These are phyloP conservation scores for Cataglyphis altisquamis DNA, from an alignment of 2,888 invertebrate species.

Conservation along the genomic window DNA sequence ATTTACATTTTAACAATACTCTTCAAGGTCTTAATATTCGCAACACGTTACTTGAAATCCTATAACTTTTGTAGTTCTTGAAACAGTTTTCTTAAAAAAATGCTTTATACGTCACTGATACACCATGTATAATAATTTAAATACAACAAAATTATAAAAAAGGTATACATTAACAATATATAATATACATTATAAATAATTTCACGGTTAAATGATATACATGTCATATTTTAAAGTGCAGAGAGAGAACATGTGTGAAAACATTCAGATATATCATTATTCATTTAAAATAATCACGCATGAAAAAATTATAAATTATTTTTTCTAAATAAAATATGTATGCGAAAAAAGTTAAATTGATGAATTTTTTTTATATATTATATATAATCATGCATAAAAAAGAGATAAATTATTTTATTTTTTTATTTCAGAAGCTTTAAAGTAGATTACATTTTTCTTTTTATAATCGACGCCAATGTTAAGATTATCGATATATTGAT, in stretches of 20 bases:
- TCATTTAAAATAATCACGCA: background rate
- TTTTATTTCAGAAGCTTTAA: background rate
- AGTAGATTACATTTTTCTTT: background rate
- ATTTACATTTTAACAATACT: too few relatives aligned
- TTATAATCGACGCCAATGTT: background rate
- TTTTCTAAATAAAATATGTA: too few relatives aligned
- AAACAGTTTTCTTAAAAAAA: too few relatives aligned
- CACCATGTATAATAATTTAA: too few relatives aligned
- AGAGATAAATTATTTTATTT: constrained; percentile 1
- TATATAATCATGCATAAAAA: background rate
- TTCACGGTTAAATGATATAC: too few relatives aligned
- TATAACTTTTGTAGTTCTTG: too few relatives aligned
- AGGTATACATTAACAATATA: background rate
- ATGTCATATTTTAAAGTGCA: background rate
- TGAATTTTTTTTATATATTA: too few relatives aligned
- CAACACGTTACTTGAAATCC: too few relatives aligned
- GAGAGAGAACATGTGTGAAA: background rate
- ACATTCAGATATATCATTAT: background rate
- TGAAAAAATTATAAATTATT: background rate
- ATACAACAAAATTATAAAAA: too few relatives aligned
- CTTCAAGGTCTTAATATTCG: too few relatives aligned
- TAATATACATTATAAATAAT: background rate
- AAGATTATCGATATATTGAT: constrained; percentile 41
- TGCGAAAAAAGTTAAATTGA: too few relatives aligned
- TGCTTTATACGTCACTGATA: too few relatives aligned